Evolutionary conservation across 2,113 vertebrate species (phyloP), one percentile per base, ranked within the genome.

Genomic region (Chaetodon trifascialis): DNA sequence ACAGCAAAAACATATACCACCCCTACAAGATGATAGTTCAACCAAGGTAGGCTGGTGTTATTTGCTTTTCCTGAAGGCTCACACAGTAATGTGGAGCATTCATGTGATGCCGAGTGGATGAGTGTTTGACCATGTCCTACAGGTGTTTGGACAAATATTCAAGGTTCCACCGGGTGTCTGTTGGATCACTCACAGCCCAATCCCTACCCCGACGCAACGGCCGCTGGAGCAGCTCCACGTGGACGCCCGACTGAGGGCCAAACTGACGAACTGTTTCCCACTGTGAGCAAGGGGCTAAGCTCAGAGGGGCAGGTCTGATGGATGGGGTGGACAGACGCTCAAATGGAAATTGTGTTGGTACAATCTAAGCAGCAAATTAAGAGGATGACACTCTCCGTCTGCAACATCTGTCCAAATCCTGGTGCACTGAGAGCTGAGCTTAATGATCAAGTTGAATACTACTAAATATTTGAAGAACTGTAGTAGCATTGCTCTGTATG

Each of bases 161-260:
- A 74, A 64, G 2, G 88, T 95, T 25, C 86, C 86, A 0, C 66
- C 40, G 0, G 58, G 87, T 0, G 38, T 93, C 2, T 90, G 91
- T 38, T 87, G 81, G 2, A 69, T 94, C 7, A 55, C 92, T 60
- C 93, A 95, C 8, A 70, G 88, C 10, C 87, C 88, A 0, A 23
- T 19, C 0, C 0, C 60, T 2, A 65, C 81, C 11, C 89, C 2
- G 34, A 14, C 12, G 0, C 2, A 1, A 0, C 63, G 93, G n/a
- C 80, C 10, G 0, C 7, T 84, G 11, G 66, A 92, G 51, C 25
- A 91, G 0, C 85, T 93, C 34, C 14, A 84, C 0, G 79, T 66
- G 7, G 94, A 95, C 77, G 91, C 76, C 34, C 84, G 89, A 12
- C 76, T 95, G 36, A 94, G 93, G 94, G 88, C 89, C 47, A 93